A percentile compares a stretch with the other conserved stretches of the same genome.
These are phyloP conservation scores for Leptocoma aspasia DNA, from an alignment of 2,113 vertebrate species.

Conservation along the genomic window DNA sequence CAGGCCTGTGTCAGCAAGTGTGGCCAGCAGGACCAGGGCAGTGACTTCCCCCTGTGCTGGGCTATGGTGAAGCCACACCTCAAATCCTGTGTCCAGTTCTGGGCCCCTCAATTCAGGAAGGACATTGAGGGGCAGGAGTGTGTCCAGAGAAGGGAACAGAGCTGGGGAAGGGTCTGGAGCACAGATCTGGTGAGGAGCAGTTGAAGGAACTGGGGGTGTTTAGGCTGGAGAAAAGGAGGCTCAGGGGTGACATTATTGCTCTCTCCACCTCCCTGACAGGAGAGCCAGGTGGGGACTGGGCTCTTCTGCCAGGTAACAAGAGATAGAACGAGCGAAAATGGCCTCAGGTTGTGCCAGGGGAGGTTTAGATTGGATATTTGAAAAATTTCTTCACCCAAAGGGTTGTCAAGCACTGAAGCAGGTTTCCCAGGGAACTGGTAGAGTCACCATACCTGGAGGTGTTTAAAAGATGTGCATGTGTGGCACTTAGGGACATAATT, in stretches of 20 bases:
- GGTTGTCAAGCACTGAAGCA: background rate
- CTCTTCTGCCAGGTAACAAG: background rate
- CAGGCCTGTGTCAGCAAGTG: background rate
- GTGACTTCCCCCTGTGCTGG: accelerated
- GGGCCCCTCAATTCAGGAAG: accelerated
- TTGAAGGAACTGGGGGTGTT: accelerated
- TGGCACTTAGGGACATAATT: too few species aligned
- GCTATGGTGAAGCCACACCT: background rate
- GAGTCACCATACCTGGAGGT: background rate
- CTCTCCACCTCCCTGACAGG: background rate
- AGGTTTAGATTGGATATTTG: background rate
- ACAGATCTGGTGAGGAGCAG: background rate
- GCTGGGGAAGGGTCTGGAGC: background rate
- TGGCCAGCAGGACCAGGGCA: background rate
- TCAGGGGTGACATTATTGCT: background rate
- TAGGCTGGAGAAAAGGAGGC: background rate
- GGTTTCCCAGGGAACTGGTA: background rate
- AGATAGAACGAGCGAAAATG: background rate
- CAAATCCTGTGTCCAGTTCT: accelerated
- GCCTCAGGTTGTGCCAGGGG: background rate
- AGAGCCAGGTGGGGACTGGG: background rate
- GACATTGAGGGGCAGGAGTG: accelerated
- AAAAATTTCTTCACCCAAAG: background rate
- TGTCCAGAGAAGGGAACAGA: background rate
- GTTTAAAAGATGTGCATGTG: background rate